phyloP scores from a whole-genome alignment of 2,797 vertebrate genomes.

The Sphenopsis melanotis region DNA sequence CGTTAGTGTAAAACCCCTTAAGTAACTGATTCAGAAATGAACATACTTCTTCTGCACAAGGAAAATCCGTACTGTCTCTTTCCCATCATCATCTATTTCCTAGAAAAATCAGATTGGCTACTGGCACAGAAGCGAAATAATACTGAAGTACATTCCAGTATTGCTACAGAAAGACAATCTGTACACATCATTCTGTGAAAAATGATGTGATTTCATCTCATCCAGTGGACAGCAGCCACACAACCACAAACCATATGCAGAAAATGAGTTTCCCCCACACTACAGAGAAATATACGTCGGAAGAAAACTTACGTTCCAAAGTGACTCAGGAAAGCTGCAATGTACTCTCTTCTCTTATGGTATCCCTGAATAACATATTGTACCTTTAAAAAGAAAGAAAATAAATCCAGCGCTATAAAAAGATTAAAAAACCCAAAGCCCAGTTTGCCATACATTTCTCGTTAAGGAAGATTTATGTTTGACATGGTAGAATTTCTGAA shows the following conservation, averaged over 20 bases:
- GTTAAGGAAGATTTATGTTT: neutral
- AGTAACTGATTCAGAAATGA: neutral
- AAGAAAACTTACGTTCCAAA: constrained; percentile 93
- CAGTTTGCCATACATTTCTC: neutral
- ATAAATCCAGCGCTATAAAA: constrained; percentile 10
- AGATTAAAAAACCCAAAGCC: neutral
- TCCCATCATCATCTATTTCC: neutral
- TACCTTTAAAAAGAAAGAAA: constrained; percentile 78
- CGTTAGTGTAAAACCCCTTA: neutral
- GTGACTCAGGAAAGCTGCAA: constrained; percentile 97
- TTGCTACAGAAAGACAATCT: neutral
- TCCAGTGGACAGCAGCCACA: neutral
- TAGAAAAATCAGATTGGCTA: neutral
- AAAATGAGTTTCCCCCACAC: neutral
- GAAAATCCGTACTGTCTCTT: neutral
- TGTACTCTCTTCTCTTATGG: constrained; percentile 97
- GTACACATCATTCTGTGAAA: neutral
- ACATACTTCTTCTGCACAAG: neutral
- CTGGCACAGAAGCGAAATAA: neutral
- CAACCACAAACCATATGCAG: neutral
- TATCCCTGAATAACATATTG: constrained; percentile 99
- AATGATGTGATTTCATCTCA: neutral
- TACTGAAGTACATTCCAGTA: neutral
- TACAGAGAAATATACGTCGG: neutral
- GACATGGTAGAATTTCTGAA: neutral